These are phyloP conservation scores for Gastracanthus pulcherrimus DNA, from an alignment of 2,888 invertebrate genomes.

Conservation along the genomic window DNA sequence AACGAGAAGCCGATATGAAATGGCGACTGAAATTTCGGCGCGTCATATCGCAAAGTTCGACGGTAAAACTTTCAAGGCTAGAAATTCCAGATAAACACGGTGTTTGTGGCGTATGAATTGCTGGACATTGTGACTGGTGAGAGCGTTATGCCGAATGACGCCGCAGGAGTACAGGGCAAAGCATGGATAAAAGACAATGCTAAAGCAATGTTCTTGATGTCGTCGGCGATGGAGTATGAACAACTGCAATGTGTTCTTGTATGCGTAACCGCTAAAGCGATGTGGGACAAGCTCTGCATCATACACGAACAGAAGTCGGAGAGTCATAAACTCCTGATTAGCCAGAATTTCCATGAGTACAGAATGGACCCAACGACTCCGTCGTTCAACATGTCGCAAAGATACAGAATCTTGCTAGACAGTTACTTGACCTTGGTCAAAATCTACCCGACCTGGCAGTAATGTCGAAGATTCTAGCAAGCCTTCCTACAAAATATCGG, in stretches of 20 bases:
- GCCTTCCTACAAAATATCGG: slow-evolving; percentile 56
- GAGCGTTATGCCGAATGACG: neutral
- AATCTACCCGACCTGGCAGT: slow-evolving; percentile 52
- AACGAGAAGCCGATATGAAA: no score
- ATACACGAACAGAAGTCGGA: no score
- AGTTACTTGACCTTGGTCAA: slow-evolving; percentile 57
- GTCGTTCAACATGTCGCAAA: slow-evolving; percentile 57
- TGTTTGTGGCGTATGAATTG: neutral
- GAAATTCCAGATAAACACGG: neutral
- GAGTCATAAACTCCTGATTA: slow-evolving; percentile 55
- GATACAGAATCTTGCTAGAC: no score
- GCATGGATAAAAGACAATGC: neutral
- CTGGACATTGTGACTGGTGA: neutral
- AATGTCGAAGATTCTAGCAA: slow-evolving; percentile 60
- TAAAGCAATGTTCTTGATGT: neutral
- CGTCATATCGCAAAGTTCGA: neutral
- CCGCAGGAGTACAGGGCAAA: neutral
- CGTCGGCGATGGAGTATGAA: neutral
- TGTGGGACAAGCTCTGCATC: neutral
- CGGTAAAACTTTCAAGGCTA: neutral
- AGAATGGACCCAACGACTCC: slow-evolving; percentile 55
- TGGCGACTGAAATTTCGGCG: neutral
- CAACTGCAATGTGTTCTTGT: neutral
- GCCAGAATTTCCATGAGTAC: slow-evolving; percentile 55
- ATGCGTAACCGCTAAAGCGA: neutral